phyloP scores from a whole-genome alignment of 2,888 invertebrate genomes.

The Caenorhabditis plicata region DNA sequence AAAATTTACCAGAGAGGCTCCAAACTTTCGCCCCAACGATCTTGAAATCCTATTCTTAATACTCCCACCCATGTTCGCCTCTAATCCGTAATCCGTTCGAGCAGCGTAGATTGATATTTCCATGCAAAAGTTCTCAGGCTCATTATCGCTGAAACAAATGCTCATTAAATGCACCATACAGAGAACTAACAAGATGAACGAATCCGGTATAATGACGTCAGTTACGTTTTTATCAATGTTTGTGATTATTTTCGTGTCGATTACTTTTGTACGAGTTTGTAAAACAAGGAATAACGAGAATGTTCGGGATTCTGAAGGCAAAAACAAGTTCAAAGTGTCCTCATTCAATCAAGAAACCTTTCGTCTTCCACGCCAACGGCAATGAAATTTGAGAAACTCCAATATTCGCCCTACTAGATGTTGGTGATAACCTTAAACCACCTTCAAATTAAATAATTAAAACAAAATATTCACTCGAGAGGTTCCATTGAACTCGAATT shows the following conservation, averaged over 20 bases:
- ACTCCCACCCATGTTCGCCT: slow-evolving; percentile 31
- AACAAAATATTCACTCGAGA: slow-evolving; percentile 11
- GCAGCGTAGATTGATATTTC: slow-evolving; percentile 44
- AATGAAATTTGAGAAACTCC: slow-evolving; percentile 47
- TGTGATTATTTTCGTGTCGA: slow-evolving; percentile 44
- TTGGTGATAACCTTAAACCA: slow-evolving; percentile 22
- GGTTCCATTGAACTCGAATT: slow-evolving; percentile 6
- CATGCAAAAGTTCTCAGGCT: slow-evolving; percentile 45
- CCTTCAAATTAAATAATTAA: neutral
- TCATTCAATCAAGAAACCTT: slow-evolving; percentile 6
- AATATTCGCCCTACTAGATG: slow-evolving; percentile 35
- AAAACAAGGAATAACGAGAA: slow-evolving; percentile 50
- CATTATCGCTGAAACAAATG: slow-evolving; percentile 33
- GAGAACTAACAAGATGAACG: slow-evolving; percentile 30
- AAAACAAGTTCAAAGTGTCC: slow-evolving; percentile 10
- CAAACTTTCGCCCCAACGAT: slow-evolving; percentile 47
- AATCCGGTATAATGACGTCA: slow-evolving; percentile 45
- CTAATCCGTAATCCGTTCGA: slow-evolving; percentile 38
- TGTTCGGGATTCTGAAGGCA: slow-evolving; percentile 40
- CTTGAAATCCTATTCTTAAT: slow-evolving; percentile 40
- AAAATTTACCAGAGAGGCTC: slow-evolving; percentile 27
- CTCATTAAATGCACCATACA: neutral
- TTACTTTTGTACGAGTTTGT: slow-evolving; percentile 38
- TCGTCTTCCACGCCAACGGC: slow-evolving; percentile 47
- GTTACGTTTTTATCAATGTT: slow-evolving; percentile 44